Base-by-base conservation (phyloP, 2,113 vertebrate genomes). In the Oncorhynchus tshawytscha region DNA sequence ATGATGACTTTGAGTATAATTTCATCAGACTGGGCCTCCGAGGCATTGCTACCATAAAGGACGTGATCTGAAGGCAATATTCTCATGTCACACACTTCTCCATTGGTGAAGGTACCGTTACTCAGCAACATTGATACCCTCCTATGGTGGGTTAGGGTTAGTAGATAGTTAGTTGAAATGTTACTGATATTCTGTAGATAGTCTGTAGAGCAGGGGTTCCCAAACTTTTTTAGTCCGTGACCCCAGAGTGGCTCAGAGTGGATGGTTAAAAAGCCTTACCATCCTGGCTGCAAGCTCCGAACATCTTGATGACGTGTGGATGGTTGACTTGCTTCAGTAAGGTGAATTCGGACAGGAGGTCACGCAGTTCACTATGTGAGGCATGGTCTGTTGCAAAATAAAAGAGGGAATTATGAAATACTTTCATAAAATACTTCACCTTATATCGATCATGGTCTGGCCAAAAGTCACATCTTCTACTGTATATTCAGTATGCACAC, bases 241-340 rank as follows among this genome's bases (percentile, higher is more conserved):
- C 39, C 8, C 39, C 39, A 45, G 39, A 45, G 9, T 45, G 39
- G 9, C 39, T 45, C 39, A 45, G 39, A 45, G 39, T 45, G 39
- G 39, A 25, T 8, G 25, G 31, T 27, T 31, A 4, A 1, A 60
- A 70, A 54, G 73, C 27, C 94, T 94, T 91, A 99, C 98, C 98
- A 2, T 98, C 97, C 85, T 99, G 98, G 84, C 96, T 99, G 93
- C 98, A 99, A 16, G 98, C 98, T 65, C 98, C 97, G 1, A 96
- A 97, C 78, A 99, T 95, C 90, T 98, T 98, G 88, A 99, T 99
- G 88, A 99, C 96, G 0, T 99, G 97, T 0, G 97, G 97, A 71
- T 99, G 98, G 91, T 97, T 99, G 89, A 99, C 98, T 86, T 99
- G 97, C 86, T 99, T 99, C 84, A 99, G 89, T 71, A 99, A 93